These are phyloP conservation scores for Propithecus perrieri DNA, from an alignment of 2,797 vertebrate species.

Conservation along the genomic window DNA sequence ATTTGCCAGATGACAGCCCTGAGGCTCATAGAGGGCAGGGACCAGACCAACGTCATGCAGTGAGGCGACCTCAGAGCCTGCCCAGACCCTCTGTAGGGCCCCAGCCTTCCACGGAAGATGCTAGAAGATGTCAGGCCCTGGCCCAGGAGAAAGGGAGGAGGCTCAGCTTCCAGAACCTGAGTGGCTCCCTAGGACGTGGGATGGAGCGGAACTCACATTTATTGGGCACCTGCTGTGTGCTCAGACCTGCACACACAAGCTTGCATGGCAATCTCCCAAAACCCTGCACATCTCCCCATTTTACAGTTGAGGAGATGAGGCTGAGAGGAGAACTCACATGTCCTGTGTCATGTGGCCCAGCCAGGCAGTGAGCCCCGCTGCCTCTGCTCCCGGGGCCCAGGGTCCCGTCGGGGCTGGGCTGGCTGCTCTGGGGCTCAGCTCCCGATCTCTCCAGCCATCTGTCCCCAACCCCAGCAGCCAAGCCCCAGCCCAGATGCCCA, in stretches of 20 bases:
- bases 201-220: too few species aligned
- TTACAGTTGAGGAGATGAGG: not conserved
- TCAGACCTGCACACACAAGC: not conserved
- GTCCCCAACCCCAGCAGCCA: not conserved
- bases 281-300: too few species aligned
- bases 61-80: not conserved
- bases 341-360: accelerated
- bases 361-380: not conserved
- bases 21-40: not conserved
- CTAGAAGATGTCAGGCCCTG: not conserved
- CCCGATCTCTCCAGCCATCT: not conserved
- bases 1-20: not conserved
- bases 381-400: not conserved
- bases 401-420: not conserved
- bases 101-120: not conserved
- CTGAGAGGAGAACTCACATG: not conserved
- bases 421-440: not conserved
- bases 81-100: not conserved
- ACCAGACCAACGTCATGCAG: not conserved
- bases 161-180: not conserved
- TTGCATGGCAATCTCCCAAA: not conserved
- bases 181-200: not conserved
- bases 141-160: not conserved
- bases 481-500: accelerated
- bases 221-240: not conserved